Percentiles rank a stretch among this genome's conserved stretches.
phyloP scores from a whole-genome alignment of 2,797 vertebrate species.

The Enteromius paludinosus region DNA sequence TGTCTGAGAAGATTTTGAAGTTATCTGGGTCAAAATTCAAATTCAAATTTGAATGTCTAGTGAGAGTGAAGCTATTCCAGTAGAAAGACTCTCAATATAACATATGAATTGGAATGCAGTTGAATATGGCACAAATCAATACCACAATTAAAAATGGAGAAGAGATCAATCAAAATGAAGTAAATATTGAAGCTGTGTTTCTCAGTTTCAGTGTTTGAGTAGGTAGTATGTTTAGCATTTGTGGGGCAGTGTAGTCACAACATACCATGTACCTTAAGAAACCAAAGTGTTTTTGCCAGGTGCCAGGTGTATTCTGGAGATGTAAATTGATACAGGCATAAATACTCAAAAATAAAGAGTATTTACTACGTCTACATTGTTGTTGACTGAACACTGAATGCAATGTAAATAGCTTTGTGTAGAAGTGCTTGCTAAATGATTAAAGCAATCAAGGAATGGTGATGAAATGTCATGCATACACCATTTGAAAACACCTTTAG shows the following conservation, averaged over 20 bases:
- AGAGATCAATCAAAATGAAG: neutral
- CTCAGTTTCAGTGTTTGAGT: neutral
- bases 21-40: slow-evolving; percentile 15
- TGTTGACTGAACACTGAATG: neutral
- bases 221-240: neutral
- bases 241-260: neutral
- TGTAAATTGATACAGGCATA: neutral
- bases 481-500: neutral
- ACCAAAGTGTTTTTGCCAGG: neutral
- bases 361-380: neutral
- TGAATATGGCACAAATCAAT: neutral
- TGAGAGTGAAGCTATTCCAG: neutral
- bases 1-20: neutral
- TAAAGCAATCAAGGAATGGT: neutral
- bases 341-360: neutral
- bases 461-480: neutral
- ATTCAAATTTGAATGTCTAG: slow-evolving; percentile 15
- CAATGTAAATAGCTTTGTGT: neutral
- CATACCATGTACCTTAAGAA: neutral
- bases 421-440: neutral
- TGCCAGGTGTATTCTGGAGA: neutral
- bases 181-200: neutral
- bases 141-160: neutral
- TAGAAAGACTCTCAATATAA: neutral
- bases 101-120: slow-evolving; percentile 3